Percentiles rank a stretch among this genome's conserved stretches.
Conservation (phyloP, 2,797 vertebrate species). For the Cossypha caffra region DNA sequence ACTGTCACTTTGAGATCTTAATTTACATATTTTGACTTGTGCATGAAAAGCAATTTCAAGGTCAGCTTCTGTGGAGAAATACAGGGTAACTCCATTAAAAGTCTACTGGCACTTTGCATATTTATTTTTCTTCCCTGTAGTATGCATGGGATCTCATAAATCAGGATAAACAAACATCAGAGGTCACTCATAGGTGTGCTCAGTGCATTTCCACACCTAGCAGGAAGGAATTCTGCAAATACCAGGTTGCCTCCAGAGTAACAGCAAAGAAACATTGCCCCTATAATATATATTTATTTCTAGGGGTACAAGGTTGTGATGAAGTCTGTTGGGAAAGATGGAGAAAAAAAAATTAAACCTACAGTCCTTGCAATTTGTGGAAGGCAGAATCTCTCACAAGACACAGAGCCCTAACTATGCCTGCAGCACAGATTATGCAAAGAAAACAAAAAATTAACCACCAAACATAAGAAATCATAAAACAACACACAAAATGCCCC, state of each 20-base stretch:
- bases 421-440: neutral
- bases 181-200: slow-evolving; percentile 47
- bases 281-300: neutral
- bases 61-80: slow-evolving; percentile 78
- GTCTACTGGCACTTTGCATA: slow-evolving; percentile 76
- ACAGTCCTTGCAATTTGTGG: neutral
- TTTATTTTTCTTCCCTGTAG: slow-evolving; percentile 79
- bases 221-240: neutral
- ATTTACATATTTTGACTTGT: slow-evolving; percentile 84
- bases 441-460: neutral
- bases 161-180: slow-evolving; percentile 79
- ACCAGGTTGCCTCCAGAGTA: neutral
- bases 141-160: slow-evolving; percentile 74
- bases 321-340: neutral
- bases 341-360: neutral
- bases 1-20: slow-evolving; percentile 72
- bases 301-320: neutral
- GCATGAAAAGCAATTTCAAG: slow-evolving; percentile 82
- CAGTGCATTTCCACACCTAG: neutral
- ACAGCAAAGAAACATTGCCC: neutral
- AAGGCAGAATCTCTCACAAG: neutral
- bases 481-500: neutral
- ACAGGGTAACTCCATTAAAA: slow-evolving; percentile 80
- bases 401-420: neutral
- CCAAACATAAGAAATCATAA: neutral